A percentile compares a stretch with the other conserved stretches of the same genome.
Conservation (phyloP, 2,888 invertebrate genomes). For the Rotaria socialis region DNA sequence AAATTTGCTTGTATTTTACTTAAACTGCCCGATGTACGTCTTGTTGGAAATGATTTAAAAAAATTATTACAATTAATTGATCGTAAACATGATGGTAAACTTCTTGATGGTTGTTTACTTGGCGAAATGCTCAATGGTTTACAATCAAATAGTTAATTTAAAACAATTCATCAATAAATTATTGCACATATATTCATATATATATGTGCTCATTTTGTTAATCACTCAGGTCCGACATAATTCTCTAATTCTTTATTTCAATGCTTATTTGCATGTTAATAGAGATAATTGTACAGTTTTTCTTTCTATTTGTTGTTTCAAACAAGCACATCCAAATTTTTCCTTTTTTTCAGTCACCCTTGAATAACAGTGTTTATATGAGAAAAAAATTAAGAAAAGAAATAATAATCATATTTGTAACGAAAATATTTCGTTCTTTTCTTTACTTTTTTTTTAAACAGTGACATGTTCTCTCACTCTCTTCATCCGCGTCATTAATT, state of each 20-base stretch:
- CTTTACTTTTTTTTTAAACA: background rate
- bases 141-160: slow-evolving; percentile 19
- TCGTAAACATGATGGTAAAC: slow-evolving; percentile 38
- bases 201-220: slow-evolving; percentile 1
- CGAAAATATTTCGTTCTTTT: slow-evolving; percentile 15
- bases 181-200: background rate
- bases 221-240: slow-evolving; percentile 34
- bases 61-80: slow-evolving; percentile 41
- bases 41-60: slow-evolving; percentile 45
- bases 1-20: slow-evolving; percentile 45
- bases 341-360: background rate
- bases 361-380: slow-evolving; percentile 35
- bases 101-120: slow-evolving; percentile 44
- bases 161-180: background rate
- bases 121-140: slow-evolving; percentile 47
- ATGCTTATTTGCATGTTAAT: slow-evolving; percentile 3
- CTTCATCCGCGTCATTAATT: background rate
- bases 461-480: background rate
- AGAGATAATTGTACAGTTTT: slow-evolving; percentile 17
- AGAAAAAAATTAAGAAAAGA: background rate
- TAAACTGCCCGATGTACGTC: slow-evolving; percentile 44
- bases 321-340: slow-evolving; percentile 19
- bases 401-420: background rate
- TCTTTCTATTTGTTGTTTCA: slow-evolving; percentile 19
- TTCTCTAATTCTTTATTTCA: background rate